These are phyloP conservation scores for Nephrotoma guestfalica DNA, from an alignment of 2,888 invertebrate genomes.

Conservation along the genomic window DNA sequence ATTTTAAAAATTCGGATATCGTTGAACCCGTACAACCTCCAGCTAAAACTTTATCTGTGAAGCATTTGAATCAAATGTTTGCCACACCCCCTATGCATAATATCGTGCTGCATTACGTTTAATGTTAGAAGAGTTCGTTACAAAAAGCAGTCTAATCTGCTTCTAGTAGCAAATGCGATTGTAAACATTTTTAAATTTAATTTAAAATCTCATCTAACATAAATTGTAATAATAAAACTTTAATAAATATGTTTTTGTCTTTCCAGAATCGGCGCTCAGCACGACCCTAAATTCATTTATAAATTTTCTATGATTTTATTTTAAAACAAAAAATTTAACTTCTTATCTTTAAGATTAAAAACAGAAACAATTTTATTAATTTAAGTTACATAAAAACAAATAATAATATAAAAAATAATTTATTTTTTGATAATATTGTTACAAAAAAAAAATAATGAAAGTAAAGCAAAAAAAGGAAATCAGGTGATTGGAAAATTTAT, in stretches of 20 bases:
- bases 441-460: neutral
- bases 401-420: neutral
- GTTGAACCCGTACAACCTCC: no score
- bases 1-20: no score
- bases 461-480: neutral
- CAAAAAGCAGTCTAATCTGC: no score
- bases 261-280: neutral
- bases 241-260: neutral
- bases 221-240: no score
- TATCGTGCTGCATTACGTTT: no score
- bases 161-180: no score
- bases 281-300: neutral
- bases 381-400: neutral
- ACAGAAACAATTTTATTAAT: neutral
- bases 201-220: no score
- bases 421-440: neutral
- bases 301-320: neutral
- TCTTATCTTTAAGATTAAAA: neutral
- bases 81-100: no score
- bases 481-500: neutral
- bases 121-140: no score
- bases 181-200: no score
- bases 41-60: no score
- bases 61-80: no score
- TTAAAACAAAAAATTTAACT: neutral